Evolutionary conservation across 2,113 vertebrate genomes (phyloP).

Genomic region (Thymallus thymallus): DNA sequence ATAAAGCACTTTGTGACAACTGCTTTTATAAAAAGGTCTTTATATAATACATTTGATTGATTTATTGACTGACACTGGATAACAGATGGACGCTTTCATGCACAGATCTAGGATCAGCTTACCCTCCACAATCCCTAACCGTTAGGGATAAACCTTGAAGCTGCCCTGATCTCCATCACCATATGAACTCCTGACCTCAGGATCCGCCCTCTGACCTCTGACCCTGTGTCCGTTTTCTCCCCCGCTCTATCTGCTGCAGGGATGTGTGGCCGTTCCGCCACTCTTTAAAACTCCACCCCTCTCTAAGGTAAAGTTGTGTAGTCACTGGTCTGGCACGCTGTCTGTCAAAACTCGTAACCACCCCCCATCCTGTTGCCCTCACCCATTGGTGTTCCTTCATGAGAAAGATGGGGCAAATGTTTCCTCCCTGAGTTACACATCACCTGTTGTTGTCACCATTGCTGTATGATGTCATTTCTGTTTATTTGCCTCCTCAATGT

Average conservation of each 20-base stretch:
- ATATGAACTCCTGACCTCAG: constrained; percentile 1
- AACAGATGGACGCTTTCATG: background rate
- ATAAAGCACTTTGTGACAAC: too few species aligned
- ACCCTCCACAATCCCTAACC: background rate
- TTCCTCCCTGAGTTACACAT: too few species aligned
- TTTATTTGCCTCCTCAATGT: too few species aligned
- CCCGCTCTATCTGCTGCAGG: constrained; percentile 70
- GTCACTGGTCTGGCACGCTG: constrained; percentile 31
- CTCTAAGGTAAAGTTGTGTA: constrained; percentile 74
- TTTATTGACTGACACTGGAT: background rate
- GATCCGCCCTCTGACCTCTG: constrained; percentile 26
- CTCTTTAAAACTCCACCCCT: constrained; percentile 79
- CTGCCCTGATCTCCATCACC: background rate
- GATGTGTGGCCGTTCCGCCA: constrained; percentile 77
- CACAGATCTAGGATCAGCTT: background rate
- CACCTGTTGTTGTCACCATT: background rate
- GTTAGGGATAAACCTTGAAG: background rate
- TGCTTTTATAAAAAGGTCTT: too few species aligned
- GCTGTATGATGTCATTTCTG: background rate
- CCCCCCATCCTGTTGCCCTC: constrained; percentile 24
- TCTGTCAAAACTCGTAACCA: constrained; percentile 30
- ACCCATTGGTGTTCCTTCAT: too few species aligned
- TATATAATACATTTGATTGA: too few species aligned
- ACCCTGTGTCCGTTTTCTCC: constrained; percentile 57
- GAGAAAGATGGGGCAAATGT: too few species aligned